Percentiles rank a stretch among this genome's conserved stretches.
phyloP scores from a whole-genome alignment of 2,113 vertebrate species.

The Lasiurus cinereus region DNA sequence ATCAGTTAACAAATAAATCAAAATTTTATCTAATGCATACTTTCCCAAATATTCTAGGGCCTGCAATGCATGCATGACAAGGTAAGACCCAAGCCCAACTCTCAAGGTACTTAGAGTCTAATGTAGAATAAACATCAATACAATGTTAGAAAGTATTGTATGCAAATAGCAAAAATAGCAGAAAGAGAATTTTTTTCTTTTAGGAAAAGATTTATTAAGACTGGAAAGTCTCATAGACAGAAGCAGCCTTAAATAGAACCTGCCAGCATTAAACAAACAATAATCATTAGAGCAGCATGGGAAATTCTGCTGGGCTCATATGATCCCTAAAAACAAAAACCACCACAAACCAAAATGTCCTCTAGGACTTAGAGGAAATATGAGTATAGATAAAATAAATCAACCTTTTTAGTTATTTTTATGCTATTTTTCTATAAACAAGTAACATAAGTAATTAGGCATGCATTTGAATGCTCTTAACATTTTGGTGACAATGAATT shows the following conservation, averaged over 20 bases:
- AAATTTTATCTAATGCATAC: background rate
- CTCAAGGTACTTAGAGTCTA: background rate
- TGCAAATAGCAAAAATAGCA: background rate
- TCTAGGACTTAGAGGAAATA: background rate
- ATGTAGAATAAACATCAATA: background rate
- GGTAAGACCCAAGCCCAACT: background rate
- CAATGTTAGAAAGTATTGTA: background rate
- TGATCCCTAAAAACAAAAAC: background rate
- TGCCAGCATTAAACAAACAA: background rate
- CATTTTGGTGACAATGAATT: conserved; percentile 19
- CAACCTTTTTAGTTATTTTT: conserved; percentile 30
- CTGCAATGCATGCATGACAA: background rate
- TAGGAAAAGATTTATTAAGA: background rate
- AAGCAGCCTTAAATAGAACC: background rate
- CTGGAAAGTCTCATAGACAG: background rate
- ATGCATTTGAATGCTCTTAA: background rate
- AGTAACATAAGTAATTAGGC: conserved; percentile 36
- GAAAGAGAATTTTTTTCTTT: background rate
- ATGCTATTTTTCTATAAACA: conserved; percentile 48
- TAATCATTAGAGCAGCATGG: background rate
- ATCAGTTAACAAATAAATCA: conserved; percentile 25
- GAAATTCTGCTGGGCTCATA: background rate
- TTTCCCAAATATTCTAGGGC: background rate
- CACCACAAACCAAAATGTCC: background rate
- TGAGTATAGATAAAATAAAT: conserved; percentile 20